phyloP scores from a whole-genome alignment of 1,140 invertebrate genomes.

The Drosophila carrolli region DNA sequence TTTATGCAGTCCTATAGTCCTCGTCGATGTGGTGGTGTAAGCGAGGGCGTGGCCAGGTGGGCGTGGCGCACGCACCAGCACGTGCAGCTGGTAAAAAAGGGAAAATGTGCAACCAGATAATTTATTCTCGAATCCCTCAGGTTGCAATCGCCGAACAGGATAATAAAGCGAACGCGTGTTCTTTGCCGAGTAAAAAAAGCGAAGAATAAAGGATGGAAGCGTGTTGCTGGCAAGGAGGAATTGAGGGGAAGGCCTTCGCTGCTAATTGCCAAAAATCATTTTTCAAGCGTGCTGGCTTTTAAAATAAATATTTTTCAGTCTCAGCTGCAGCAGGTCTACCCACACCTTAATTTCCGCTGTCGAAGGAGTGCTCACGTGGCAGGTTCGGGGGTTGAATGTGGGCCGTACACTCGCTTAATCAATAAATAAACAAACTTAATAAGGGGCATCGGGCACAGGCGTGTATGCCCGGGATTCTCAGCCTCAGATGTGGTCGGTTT shows the following conservation, averaged over 20 bases:
- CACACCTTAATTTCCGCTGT: slow-evolving; percentile 14
- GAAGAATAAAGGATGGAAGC: slow-evolving; percentile 18
- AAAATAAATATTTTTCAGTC: slow-evolving; percentile 41
- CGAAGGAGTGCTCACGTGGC: slow-evolving; percentile 20
- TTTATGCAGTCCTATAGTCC: slow-evolving; percentile 59
- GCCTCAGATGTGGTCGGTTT: background rate
- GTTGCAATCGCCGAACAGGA: slow-evolving; percentile 66
- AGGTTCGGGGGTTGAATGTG: slow-evolving; percentile 24
- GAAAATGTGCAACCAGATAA: slow-evolving; percentile 59
- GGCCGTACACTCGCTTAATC: slow-evolving; percentile 68
- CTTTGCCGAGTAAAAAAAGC: slow-evolving; percentile 25
- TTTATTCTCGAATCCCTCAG: slow-evolving; percentile 56
- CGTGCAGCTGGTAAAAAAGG: slow-evolving; percentile 41
- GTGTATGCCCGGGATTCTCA: background rate
- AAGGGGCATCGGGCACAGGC: slow-evolving; percentile 8
- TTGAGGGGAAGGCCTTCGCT: slow-evolving; percentile 25
- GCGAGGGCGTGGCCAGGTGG: slow-evolving; percentile 47
- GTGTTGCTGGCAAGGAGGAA: background rate
- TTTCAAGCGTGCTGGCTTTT: slow-evolving; percentile 66
- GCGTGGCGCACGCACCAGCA: slow-evolving; percentile 74
- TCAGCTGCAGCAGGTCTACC: slow-evolving; percentile 34
- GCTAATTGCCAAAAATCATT: slow-evolving; percentile 82
- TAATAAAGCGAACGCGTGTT: slow-evolving; percentile 74
- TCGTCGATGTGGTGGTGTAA: slow-evolving; percentile 1
- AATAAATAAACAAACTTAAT: slow-evolving; percentile 74